Percentiles rank a stretch among this genome's conserved stretches.
These are phyloP conservation scores for Agonopterix arenella DNA, from an alignment of 2,888 invertebrate genomes.

Conservation along the genomic window DNA sequence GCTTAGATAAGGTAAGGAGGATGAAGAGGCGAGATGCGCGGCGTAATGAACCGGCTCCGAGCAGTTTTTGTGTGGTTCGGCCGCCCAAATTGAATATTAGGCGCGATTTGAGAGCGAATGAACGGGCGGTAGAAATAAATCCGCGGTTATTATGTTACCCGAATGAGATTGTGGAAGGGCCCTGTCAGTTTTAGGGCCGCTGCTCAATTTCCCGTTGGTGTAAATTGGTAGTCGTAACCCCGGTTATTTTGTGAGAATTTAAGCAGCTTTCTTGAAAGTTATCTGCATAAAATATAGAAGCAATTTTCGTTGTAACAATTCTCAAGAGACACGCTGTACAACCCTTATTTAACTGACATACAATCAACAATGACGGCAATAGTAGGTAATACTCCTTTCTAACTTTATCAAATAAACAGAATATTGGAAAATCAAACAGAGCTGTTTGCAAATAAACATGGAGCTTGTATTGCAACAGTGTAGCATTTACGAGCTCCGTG, in stretches of 20 bases:
- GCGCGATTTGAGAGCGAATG: conserved; percentile 72
- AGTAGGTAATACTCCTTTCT: no score
- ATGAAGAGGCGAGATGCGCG: conserved; percentile 74
- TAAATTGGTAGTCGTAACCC: conserved; percentile 61
- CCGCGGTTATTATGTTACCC: conserved; percentile 73
- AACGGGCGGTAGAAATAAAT: conserved; percentile 71
- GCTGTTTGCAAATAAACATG: conserved; percentile 59
- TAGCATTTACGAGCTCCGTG: conserved; percentile 47
- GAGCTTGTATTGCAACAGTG: conserved; percentile 48
- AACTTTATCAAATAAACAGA: conserved; percentile 46
- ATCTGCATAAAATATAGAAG: conserved; percentile 16
- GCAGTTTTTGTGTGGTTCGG: conserved; percentile 74
- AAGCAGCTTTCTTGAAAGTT: conserved; percentile 40
- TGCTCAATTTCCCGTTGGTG: conserved; percentile 64
- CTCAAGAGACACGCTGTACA: not conserved
- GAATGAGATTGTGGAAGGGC: conserved; percentile 68
- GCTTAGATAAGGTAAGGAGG: conserved; percentile 76
- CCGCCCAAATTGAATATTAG: conserved; percentile 75
- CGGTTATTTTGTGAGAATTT: conserved; percentile 51
- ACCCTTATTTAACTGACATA: not conserved
- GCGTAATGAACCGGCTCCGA: conserved; percentile 73
- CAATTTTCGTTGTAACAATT: not conserved
- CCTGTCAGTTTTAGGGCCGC: conserved; percentile 50
- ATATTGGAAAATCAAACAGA: conserved; percentile 55
- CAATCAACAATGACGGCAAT: no score